phyloP scores from a whole-genome alignment of 1,140 invertebrate species.

The Caligus rogercresseyi region DNA sequence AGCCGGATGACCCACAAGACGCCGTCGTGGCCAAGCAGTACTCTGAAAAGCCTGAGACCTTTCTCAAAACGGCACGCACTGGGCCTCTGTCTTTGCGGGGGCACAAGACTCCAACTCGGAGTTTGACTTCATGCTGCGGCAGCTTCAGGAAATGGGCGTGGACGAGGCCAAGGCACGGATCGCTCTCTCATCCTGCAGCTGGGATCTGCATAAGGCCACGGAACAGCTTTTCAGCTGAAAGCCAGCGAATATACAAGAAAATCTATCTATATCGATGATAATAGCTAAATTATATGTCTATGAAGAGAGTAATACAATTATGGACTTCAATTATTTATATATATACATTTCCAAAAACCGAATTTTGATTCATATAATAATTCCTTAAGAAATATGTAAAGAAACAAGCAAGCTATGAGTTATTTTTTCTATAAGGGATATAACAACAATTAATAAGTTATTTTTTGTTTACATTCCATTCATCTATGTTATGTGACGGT shows the following conservation, averaged over 20 bases:
- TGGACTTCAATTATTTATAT: no score
- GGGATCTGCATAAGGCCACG: conserved; percentile 73
- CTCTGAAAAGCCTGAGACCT: conserved; percentile 69
- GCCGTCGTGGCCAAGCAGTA: conserved; percentile 93
- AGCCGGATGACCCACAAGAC: conserved; percentile 90
- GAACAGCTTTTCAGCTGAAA: conserved; percentile 70
- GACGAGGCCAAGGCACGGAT: conserved; percentile 38
- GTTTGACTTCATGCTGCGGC: not conserved
- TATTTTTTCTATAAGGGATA: no score
- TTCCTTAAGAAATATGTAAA: no score
- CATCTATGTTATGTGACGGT: no score
- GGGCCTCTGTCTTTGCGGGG: conserved; percentile 85
- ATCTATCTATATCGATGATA: not conserved
- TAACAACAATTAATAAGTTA: no score
- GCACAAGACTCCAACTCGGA: conserved; percentile 29
- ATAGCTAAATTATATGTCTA: not conserved
- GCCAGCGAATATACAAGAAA: not conserved
- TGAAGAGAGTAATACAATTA: no score
- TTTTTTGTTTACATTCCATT: no score
- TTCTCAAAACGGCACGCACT: conserved; percentile 74
- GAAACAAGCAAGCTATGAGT: no score
- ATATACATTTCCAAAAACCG: no score
- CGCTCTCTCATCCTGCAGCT: conserved; percentile 60
- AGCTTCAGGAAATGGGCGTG: conserved; percentile 63
- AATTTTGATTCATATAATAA: no score